Evolutionary conservation across 1,140 invertebrate genomes (phyloP).

Genomic region (Bicyclus anynana): DNA sequence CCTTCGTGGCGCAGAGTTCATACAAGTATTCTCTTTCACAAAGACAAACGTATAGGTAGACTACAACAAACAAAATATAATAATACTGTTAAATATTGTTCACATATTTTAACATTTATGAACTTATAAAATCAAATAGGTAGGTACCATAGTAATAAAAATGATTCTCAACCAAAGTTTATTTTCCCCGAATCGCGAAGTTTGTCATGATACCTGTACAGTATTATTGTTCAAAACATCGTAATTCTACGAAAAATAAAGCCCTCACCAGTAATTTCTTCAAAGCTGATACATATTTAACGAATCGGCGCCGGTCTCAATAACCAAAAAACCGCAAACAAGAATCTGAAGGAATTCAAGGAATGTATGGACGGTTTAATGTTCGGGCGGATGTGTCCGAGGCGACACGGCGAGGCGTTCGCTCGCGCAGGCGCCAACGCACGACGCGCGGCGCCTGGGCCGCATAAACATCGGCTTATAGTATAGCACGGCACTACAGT

Average conservation of each 20-base stretch:
- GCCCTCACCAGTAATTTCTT: conserved; percentile 14
- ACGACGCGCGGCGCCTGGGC: conserved; percentile 23
- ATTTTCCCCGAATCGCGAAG: too few relatives aligned
- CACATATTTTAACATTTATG: too few relatives aligned
- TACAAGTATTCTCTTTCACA: too few relatives aligned
- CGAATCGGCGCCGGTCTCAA: conserved; percentile 32
- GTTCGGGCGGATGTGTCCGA: conserved; percentile 43
- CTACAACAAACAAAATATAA: too few relatives aligned
- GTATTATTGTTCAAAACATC: not conserved
- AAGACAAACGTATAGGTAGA: too few relatives aligned
- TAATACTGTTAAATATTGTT: too few relatives aligned
- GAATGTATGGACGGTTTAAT: conserved; percentile 63
- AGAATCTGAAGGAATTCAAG: conserved; percentile 54
- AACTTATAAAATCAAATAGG: too few relatives aligned
- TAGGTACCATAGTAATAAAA: too few relatives aligned
- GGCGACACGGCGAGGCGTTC: conserved; percentile 37
- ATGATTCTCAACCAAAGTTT: too few relatives aligned
- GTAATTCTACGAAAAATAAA: conserved; percentile 9
- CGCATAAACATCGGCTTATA: conserved; percentile 45
- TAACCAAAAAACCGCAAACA: conserved; percentile 39
- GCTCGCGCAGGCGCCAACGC: conserved; percentile 45
- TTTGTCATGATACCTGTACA: not conserved
- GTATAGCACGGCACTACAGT: not conserved
- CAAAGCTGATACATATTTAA: conserved; percentile 25
- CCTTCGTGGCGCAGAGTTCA: too few relatives aligned